Evolutionary conservation across 2,888 invertebrate genomes (phyloP).

Genomic region (Patella ulyssiponensis): DNA sequence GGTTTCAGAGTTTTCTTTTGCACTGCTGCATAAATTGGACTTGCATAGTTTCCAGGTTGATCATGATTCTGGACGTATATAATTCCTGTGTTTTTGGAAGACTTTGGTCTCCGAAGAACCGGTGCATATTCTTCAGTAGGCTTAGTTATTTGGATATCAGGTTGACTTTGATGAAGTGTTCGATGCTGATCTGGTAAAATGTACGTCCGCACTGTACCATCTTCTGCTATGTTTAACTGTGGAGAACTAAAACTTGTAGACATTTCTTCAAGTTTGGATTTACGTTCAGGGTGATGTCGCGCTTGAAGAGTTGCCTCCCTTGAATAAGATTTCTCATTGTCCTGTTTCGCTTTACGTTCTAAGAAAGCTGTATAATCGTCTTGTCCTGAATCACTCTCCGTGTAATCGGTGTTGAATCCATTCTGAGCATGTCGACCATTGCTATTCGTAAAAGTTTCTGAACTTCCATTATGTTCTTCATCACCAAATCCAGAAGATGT

Average conservation of each 20-base stretch:
- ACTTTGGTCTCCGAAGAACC: not conserved
- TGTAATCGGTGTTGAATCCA: not conserved
- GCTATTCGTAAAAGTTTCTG: not conserved
- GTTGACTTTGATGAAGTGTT: not conserved
- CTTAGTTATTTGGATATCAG: not conserved
- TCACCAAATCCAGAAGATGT: conserved; percentile 5
- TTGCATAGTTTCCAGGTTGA: no score
- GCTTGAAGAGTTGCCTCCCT: not conserved
- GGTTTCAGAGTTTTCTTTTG: no score
- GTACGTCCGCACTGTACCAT: not conserved
- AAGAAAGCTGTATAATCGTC: not conserved
- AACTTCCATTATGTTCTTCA: not conserved
- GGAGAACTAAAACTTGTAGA: not conserved
- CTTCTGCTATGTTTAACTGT: not conserved
- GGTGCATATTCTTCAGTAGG: not conserved
- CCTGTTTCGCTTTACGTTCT: not conserved
- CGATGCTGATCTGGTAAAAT: conserved; percentile 1
- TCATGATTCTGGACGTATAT: not conserved
- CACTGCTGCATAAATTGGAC: no score
- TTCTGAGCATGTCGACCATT: not conserved
- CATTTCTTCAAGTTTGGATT: not conserved
- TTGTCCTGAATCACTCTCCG: not conserved
- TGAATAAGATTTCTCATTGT: no score
- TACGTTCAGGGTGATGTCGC: not conserved
- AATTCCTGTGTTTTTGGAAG: not conserved